Evolutionary conservation across 2,113 vertebrate species (phyloP), one percentile per base, ranked within the genome.

Genomic region (Psittacus erithacus): DNA sequence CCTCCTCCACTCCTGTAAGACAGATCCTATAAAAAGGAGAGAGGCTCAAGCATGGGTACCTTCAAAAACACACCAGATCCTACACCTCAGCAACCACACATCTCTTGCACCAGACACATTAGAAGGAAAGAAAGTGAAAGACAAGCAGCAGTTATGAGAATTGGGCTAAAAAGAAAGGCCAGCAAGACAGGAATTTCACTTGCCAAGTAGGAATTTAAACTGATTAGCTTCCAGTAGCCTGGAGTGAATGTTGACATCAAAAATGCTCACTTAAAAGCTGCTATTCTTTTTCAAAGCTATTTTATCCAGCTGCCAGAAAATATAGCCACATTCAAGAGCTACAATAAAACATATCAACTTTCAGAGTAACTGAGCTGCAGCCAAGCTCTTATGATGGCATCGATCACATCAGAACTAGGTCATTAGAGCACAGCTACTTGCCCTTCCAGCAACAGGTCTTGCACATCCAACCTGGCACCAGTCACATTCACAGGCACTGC

Each of bases 201-300:
- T 93, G 85, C 91, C 76, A 93, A 86, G 35, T 16, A 82, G 47
- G 27, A 93, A 95, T 64, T 88, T 93, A 79, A 90, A 95, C 65
- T 33, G 29, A 96, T 95, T 91, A 89, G 82, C 74, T 94, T 87
- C 53, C 88, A 83, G 68, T 50, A 88, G 68, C 73, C 84, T 55
- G 19, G 41, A 95, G 57, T 82, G 62, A 90, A 94, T 38, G 50
- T 65, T 82, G 86, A 93, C 60, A 86, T 57, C 73, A 83, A 91
- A 59, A n/a, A 24, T 16, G 91, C 93, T 88, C 76, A 93, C 85
- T 90, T 92, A 87, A 91, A 95, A 93, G 50, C 79, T 59, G 70
- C 47, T 52, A 63, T 81, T 97, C 92, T 89, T 94, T 95, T 94
- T 90, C 93, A 97, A 95, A 91, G 74, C 49, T 4, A 6, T 87